Base-by-base conservation (phyloP, 2,113 vertebrate species). In the Xerus inauris region DNA sequence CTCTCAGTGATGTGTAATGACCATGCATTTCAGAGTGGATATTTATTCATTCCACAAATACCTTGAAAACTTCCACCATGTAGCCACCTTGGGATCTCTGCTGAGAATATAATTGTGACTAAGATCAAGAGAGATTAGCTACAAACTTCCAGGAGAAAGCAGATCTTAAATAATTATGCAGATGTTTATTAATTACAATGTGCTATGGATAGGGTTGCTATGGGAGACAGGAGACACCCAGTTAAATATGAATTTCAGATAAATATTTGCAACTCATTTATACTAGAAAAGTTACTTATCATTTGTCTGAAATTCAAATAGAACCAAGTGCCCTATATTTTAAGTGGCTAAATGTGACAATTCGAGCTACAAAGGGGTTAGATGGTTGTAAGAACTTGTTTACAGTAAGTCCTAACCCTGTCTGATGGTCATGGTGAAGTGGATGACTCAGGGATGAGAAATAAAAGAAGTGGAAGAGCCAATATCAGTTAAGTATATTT, bases 291-390 rank as follows among this genome's bases (percentile, higher is more conserved):
- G 12, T 24, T 57, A 54, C 71, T 24, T 40, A 35, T 30, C 45
- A 4, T 81, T 92, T 72, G 24, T 93, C 13, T 97, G 35, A 75
- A 96, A 72, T 82, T 76, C 49, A 81, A 49, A 72, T 88, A 62
- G 47, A 85, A 76, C 16, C 65, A 12, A 5, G 22, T 11, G 6
- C 49, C 2, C 26, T 62, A 2, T 62, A 28, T 54, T 64, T 80
- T 77, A 38, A 54, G 38, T 38, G 57, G n/a, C 47, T 72, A 26
- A 73, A 51, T 65, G 26, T 67, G 73, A 10, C 51, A 57, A 19
- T 19, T 16, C 0, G 3, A 22, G 38, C 32, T 71, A 51, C 9
- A 38, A 93, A 81, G 17, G 16, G 28, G 17, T 24, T 14, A 49
- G 38, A 54, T n/a, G 16, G 12, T 14, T 38, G 1, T 65, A 71